phyloP scores from a whole-genome alignment of 2,888 invertebrate species.

The Malacosoma neustria region DNA sequence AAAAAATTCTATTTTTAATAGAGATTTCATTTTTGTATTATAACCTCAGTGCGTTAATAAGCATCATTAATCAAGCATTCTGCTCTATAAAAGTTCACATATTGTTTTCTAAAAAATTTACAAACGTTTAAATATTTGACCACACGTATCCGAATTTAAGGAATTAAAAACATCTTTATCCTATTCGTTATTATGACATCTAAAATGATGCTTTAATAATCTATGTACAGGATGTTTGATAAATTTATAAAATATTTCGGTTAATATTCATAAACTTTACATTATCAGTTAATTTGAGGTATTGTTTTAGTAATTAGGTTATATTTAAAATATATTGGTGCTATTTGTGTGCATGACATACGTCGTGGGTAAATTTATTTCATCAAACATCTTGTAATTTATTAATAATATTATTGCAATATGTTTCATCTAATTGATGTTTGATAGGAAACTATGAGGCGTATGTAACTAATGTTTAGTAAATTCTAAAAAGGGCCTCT shows the following conservation, averaged over 20 bases:
- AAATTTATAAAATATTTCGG: constrained; percentile 24
- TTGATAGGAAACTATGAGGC: constrained; percentile 53
- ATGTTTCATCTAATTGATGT: constrained; percentile 32
- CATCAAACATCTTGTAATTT: constrained; percentile 61
- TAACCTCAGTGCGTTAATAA: too few relatives aligned
- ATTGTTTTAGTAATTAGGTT: constrained; percentile 30
- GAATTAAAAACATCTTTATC: constrained; percentile 33
- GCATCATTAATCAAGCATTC: too few relatives aligned
- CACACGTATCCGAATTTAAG: constrained; percentile 22
- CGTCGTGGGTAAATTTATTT: constrained; percentile 18
- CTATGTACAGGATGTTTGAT: constrained; percentile 65
- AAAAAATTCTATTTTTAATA: too few relatives aligned
- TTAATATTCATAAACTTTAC: constrained; percentile 28
- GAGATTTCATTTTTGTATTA: too few relatives aligned
- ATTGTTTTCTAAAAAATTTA: neutral
- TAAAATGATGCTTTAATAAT: constrained; percentile 31
- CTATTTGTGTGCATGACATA: constrained; percentile 26
- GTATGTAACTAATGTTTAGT: constrained; percentile 60
- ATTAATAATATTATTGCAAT: constrained; percentile 36
- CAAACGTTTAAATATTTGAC: constrained; percentile 10
- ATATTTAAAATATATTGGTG: constrained; percentile 26
- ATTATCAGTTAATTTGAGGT: constrained; percentile 40
- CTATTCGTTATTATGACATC: constrained; percentile 48
- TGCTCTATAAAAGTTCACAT: too few relatives aligned
- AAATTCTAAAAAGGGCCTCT: constrained; percentile 56